phyloP scores from a whole-genome alignment of 2,888 invertebrate genomes.

The Nemurella pictetii region DNA sequence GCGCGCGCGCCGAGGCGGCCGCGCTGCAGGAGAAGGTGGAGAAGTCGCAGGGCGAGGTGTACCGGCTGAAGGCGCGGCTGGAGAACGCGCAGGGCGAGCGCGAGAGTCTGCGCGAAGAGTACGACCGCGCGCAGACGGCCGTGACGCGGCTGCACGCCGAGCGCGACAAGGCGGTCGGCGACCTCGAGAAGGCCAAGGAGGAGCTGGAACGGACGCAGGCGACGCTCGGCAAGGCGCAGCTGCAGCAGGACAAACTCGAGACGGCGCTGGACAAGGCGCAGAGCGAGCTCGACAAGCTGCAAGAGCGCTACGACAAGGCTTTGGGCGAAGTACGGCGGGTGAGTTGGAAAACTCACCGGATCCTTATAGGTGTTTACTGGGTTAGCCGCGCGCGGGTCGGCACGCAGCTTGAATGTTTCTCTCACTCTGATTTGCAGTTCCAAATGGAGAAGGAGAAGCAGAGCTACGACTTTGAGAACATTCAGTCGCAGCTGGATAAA shows the following conservation, averaged over 20 bases:
- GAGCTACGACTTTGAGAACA: conserved; percentile 86
- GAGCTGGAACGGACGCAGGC: conserved; percentile 88
- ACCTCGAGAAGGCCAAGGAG: conserved; percentile 83
- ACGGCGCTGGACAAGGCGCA: conserved; percentile 86
- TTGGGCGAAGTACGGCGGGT: conserved; percentile 82
- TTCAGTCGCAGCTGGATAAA: conserved; percentile 90
- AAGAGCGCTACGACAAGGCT: conserved; percentile 84
- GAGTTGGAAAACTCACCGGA: conserved; percentile 47
- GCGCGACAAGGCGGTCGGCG: conserved; percentile 81
- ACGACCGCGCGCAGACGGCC: conserved; percentile 82
- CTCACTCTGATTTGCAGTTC: conserved; percentile 45
- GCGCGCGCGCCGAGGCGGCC: conserved; percentile 80
- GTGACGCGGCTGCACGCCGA: conserved; percentile 85
- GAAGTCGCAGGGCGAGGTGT: conserved; percentile 93
- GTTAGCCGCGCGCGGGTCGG: background rate
- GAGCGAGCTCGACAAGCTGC: conserved; percentile 85
- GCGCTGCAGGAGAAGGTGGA: conserved; percentile 84
- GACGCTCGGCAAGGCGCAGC: conserved; percentile 86
- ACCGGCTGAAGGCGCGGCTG: conserved; percentile 88
- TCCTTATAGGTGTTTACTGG: background rate
- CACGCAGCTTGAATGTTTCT: background rate
- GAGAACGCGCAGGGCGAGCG: conserved; percentile 95
- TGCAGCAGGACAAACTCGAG: conserved; percentile 90
- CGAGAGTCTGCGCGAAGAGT: conserved; percentile 88
- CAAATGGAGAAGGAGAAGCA: conserved; percentile 91